Percentiles rank a stretch among this genome's conserved stretches.
Evolutionary conservation across 2,888 invertebrate species (phyloP).

Genomic region (Ectobius pallidus): DNA sequence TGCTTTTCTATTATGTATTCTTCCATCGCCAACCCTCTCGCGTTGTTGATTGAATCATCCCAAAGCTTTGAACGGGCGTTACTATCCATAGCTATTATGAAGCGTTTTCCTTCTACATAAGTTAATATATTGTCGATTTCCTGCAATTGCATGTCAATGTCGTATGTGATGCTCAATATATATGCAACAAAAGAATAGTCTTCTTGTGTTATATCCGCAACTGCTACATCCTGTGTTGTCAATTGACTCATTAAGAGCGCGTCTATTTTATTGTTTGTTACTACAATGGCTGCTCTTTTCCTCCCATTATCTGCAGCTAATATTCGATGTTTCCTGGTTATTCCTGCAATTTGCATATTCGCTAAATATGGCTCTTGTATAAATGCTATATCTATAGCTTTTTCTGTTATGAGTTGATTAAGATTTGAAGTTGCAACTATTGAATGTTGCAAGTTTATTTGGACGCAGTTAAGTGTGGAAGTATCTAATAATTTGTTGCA

Average conservation of each 20-base stretch:
- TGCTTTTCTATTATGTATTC: background rate
- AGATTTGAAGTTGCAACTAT: slow-evolving; percentile 6
- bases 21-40: background rate
- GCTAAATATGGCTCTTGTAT: no score
- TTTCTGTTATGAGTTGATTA: background rate
- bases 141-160: background rate
- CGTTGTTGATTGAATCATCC: background rate
- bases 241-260: background rate
- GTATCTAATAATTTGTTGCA: background rate
- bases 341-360: no score
- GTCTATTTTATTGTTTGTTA: background rate
- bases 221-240: background rate
- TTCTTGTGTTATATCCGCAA: background rate
- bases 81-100: background rate
- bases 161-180: background rate
- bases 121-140: background rate
- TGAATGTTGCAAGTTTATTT: slow-evolving; percentile 7
- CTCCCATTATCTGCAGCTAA: no score
- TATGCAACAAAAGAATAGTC: background rate
- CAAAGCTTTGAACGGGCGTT: background rate
- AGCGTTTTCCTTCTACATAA: background rate
- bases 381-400: background rate
- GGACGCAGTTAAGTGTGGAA: background rate
- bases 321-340: no score
- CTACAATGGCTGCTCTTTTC: no score